A percentile compares a stretch with the other conserved stretches of the same genome.
Evolutionary conservation across 2,797 vertebrate species (phyloP).

Genomic region (Lerista edwardsae): DNA sequence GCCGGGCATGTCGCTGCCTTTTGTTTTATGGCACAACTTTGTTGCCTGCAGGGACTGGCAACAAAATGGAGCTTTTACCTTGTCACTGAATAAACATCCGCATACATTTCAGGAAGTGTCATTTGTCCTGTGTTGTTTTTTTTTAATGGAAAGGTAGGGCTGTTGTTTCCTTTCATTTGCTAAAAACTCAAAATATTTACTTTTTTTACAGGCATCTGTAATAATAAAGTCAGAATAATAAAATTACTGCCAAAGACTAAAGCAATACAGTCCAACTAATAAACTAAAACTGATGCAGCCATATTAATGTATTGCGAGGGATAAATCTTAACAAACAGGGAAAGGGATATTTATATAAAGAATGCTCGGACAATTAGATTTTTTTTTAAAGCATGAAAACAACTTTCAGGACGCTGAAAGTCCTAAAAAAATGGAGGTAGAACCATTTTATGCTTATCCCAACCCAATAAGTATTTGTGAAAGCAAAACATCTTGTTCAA

Average conservation of each 20-base stretch:
- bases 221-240: not conserved
- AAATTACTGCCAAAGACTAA: not conserved
- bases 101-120: constrained; percentile 26
- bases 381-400: not conserved
- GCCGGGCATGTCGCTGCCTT: constrained; percentile 28
- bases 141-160: not conserved
- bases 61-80: constrained; percentile 44
- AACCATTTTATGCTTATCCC: not conserved
- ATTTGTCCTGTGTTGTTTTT: not conserved
- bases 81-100: constrained; percentile 31
- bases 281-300: not conserved
- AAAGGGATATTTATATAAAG: not conserved
- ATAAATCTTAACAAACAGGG: not conserved
- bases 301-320: not conserved
- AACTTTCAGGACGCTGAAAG: no score
- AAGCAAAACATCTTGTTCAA: not conserved
- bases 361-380: not conserved
- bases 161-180: not conserved
- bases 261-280: not conserved
- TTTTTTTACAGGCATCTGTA: not conserved
- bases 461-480: not conserved
- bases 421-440: not conserved
- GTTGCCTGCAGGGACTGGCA: constrained; percentile 25
- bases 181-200: not conserved
- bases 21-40: constrained; percentile 34